Percentiles rank a stretch among this genome's conserved stretches.
Conservation (phyloP, 2,113 vertebrate genomes). For the Ophthalmolycus amberensis region DNA sequence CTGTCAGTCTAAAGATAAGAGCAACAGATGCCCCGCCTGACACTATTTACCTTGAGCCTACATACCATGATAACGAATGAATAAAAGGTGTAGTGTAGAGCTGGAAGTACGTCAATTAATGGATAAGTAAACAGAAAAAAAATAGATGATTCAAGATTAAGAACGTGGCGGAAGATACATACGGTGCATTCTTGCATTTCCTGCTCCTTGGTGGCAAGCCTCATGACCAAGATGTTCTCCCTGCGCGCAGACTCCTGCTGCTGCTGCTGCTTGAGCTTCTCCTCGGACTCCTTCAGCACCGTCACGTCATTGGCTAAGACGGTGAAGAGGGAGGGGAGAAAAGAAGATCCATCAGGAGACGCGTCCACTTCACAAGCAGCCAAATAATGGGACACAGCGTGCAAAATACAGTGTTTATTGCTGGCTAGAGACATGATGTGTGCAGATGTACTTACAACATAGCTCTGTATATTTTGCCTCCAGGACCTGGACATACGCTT, state of each 20-base stretch:
- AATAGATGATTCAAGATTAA: background rate
- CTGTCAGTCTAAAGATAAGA: conserved; percentile 49
- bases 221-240: conserved; percentile 99
- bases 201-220: conserved; percentile 98
- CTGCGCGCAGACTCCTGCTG: conserved; percentile 99
- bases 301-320: conserved; percentile 94
- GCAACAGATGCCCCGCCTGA: background rate
- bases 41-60: conserved; percentile 29
- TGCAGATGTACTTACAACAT: conserved; percentile 91
- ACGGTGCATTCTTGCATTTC: conserved; percentile 99
- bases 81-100: too few relatives aligned
- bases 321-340: conserved; percentile 25
- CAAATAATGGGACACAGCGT: background rate
- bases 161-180: conserved; percentile 76
- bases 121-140: background rate
- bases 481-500: conserved; percentile 95
- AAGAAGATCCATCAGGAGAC: conserved; percentile 21
- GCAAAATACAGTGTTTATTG: too few relatives aligned
- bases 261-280: conserved; percentile 98
- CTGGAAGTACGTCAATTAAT: background rate
- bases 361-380: background rate
- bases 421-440: too few relatives aligned
- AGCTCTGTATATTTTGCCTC: conserved; percentile 98
- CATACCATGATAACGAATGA: background rate
- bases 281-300: conserved; percentile 97